Evolutionary conservation across 1,140 invertebrate species (phyloP), one percentile per base, ranked within the genome.

Genomic region (Mya arenaria): DNA sequence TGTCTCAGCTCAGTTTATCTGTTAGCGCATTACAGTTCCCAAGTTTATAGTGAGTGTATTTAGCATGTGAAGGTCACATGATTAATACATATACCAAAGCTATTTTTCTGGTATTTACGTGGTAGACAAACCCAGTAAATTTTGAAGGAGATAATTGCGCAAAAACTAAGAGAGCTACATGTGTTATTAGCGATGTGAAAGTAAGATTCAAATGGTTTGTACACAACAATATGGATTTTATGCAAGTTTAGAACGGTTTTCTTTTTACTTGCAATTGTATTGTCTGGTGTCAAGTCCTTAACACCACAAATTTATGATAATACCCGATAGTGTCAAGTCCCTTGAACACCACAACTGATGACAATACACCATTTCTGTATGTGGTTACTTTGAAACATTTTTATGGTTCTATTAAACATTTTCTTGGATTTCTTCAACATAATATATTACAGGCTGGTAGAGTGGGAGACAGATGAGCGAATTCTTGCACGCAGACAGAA

Each of bases 401-500:
- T 23, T 62, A n/a, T 30, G 6, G 17, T 62, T 4, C 3, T n/a
- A n/a, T n/a, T n/a, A n/a, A n/a, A n/a, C n/a, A 6, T 15, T 66
- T 34, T n/a, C 32, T 36, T n/a, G 4, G 15, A 36, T 3, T 3
- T 19, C 3, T 66, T 19, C 19, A 48, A 2, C n/a, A 0, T 19
- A 19, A 15, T 1, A 0, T n/a, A 37, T 32, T 82, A 25, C 62
- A 83, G 72, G 2, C 60, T 60, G 34, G 23, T 63, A 17, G 78
- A 87, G 41, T 17, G 85, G 19, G 90, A 91, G 93, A 95, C 94
- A 44, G 96, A 98, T 94, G 94, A 95, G 19, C 92, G 84, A n/a
- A 92, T 97, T 17, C 90, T 99, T 82, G 90, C 94, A 44, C 94
- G 97, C 77, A 94, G 97, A 78, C 97, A 98, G 89, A 98, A 98